Percentiles rank a stretch among this genome's conserved stretches.
phyloP scores from a whole-genome alignment of 2,888 invertebrate genomes.

The Boloria selene region DNA sequence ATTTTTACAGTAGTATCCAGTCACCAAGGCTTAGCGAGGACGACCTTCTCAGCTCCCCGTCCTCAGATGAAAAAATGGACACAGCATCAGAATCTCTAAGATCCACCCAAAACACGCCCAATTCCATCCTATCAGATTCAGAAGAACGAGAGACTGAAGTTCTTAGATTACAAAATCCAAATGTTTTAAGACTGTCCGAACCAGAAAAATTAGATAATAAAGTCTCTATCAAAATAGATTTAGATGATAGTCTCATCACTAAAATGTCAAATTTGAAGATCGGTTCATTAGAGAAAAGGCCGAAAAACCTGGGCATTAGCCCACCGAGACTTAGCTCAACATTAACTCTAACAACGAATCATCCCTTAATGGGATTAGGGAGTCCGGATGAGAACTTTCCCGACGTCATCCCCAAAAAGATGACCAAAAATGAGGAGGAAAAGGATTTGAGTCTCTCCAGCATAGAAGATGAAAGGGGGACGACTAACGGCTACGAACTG shows the following conservation, averaged over 20 bases:
- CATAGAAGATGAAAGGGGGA: conserved; percentile 67
- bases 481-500: conserved; percentile 57
- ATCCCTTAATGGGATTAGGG: conserved; percentile 81
- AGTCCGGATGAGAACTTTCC: conserved; percentile 82
- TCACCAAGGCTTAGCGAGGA: conserved; percentile 57
- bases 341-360: conserved; percentile 79
- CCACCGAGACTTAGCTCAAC: conserved; percentile 67
- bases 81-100: conserved; percentile 71
- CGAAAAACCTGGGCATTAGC: conserved; percentile 58
- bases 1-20: conserved; percentile 55
- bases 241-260: conserved; percentile 47
- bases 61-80: conserved; percentile 78
- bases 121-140: conserved; percentile 66
- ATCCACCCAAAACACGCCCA: conserved; percentile 67
- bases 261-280: conserved; percentile 59
- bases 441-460: conserved; percentile 71
- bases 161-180: conserved; percentile 63
- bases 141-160: conserved; percentile 64
- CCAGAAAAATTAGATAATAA: conserved; percentile 42
- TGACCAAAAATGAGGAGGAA: conserved; percentile 56
- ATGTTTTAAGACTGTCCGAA: conserved; percentile 48
- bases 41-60: conserved; percentile 62
- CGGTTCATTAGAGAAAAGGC: conserved; percentile 47
- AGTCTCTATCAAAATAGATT: conserved; percentile 32
- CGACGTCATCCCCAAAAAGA: conserved; percentile 78